phyloP scores from a whole-genome alignment of 2,113 vertebrate genomes.

The Sapayoa aenigma region DNA sequence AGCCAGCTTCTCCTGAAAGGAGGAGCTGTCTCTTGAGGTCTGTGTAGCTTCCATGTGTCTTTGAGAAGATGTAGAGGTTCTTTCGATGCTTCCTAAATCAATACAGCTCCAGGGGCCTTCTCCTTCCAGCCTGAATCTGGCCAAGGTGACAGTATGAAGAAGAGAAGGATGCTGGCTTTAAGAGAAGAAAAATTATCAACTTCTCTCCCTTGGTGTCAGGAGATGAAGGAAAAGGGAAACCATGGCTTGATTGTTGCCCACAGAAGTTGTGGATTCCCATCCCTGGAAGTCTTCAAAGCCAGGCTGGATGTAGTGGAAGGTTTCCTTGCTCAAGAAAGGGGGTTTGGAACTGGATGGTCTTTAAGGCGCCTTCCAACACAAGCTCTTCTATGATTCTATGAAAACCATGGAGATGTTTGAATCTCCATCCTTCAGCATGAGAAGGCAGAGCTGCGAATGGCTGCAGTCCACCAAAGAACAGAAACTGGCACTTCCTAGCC shows the following conservation, averaged over 20 bases:
- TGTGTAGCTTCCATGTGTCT: background rate
- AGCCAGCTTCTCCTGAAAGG: background rate
- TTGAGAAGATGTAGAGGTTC: background rate
- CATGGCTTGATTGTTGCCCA: background rate
- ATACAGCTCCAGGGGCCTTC: background rate
- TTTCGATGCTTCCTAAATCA: background rate
- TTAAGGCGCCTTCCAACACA: background rate
- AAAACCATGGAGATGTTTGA: background rate
- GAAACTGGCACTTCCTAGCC: accelerated
- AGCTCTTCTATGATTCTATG: background rate
- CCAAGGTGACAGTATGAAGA: background rate
- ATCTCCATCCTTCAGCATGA: background rate
- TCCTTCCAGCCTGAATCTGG: background rate
- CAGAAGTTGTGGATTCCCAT: background rate
- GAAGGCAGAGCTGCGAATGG: background rate
- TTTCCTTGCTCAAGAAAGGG: background rate
- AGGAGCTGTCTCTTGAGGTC: background rate
- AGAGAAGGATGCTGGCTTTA: background rate
- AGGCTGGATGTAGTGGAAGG: accelerated
- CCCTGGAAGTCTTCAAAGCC: background rate
- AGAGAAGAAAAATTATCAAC: background rate
- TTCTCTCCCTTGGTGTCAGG: background rate
- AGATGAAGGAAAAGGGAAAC: background rate
- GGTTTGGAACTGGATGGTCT: accelerated
- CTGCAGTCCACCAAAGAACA: background rate